Evolutionary conservation across 2,113 vertebrate genomes (phyloP).

Genomic region (Calypte anna): DNA sequence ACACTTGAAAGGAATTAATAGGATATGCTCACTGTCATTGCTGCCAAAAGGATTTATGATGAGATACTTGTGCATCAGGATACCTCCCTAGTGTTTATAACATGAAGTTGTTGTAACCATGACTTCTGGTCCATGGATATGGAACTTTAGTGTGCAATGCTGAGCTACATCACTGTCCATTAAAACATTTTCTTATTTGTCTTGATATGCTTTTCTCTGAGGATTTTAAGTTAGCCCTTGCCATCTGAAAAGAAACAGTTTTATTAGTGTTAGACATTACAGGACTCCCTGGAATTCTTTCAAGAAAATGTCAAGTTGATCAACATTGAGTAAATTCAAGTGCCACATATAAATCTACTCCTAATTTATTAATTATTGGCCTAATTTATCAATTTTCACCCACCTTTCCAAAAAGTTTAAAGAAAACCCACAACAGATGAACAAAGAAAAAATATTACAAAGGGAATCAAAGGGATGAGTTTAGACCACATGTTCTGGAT

Average conservation of each 20-base stretch:
- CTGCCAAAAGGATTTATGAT: not conserved
- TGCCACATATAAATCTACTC: not conserved
- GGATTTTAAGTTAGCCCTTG: not conserved
- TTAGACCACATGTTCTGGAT: not conserved
- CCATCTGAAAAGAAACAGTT: not conserved
- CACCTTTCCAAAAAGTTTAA: not conserved
- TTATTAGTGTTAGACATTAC: not conserved
- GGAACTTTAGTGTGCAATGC: not conserved
- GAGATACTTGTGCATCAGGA: not conserved
- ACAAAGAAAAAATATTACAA: not conserved
- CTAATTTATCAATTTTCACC: not conserved
- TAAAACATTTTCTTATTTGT: not conserved
- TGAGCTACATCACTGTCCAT: fast-evolving
- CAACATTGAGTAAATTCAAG: not conserved
- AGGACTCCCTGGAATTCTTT: not conserved
- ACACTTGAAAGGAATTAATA: not conserved
- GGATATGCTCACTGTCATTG: not conserved
- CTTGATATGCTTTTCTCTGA: not conserved
- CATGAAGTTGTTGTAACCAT: not conserved
- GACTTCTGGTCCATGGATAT: not conserved
- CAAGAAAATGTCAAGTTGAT: not conserved
- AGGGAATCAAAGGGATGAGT: not conserved
- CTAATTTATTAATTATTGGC: not conserved
- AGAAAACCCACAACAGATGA: not conserved
- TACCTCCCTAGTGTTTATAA: not conserved